Percentiles rank a stretch among this genome's conserved stretches.
phyloP scores from a whole-genome alignment of 2,113 vertebrate genomes.

The Myrmophylax atrothorax region DNA sequence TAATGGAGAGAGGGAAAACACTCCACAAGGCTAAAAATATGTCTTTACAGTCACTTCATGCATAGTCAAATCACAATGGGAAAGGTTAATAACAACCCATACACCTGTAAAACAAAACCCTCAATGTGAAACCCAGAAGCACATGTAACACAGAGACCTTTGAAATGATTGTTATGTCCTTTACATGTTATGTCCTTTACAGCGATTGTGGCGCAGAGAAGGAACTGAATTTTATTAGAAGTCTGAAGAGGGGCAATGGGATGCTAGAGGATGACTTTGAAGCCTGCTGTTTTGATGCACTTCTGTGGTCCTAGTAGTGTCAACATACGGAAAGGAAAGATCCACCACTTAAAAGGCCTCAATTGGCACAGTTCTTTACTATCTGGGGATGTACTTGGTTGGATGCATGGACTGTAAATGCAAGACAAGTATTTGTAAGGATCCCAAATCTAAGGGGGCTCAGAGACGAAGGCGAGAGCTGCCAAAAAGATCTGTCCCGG shows the following conservation, averaged over 20 bases:
- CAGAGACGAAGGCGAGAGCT: background rate
- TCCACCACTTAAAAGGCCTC: background rate
- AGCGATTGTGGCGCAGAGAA: background rate
- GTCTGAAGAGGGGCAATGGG: background rate
- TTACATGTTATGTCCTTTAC: background rate
- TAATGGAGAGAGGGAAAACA: conserved; percentile 63
- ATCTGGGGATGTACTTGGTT: background rate
- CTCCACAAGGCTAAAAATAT: conserved; percentile 71
- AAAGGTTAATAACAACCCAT: background rate
- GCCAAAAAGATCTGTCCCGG: background rate
- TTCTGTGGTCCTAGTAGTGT: background rate
- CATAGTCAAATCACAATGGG: conserved; percentile 41
- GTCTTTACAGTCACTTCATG: conserved; percentile 37
- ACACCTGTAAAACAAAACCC: background rate
- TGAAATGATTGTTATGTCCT: background rate
- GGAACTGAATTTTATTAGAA: background rate
- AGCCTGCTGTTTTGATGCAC: background rate
- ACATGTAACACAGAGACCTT: background rate
- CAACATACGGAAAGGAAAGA: background rate
- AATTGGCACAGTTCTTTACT: background rate
- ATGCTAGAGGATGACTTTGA: background rate
- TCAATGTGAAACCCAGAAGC: background rate
- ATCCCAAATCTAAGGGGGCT: background rate
- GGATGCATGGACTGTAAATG: background rate
- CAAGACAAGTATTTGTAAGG: background rate